Percentiles rank a stretch among this genome's conserved stretches.
Evolutionary conservation across 37 sponge, comb jelly and placozoan genomes (phyloP).

Genomic region (Beroe ovata): DNA sequence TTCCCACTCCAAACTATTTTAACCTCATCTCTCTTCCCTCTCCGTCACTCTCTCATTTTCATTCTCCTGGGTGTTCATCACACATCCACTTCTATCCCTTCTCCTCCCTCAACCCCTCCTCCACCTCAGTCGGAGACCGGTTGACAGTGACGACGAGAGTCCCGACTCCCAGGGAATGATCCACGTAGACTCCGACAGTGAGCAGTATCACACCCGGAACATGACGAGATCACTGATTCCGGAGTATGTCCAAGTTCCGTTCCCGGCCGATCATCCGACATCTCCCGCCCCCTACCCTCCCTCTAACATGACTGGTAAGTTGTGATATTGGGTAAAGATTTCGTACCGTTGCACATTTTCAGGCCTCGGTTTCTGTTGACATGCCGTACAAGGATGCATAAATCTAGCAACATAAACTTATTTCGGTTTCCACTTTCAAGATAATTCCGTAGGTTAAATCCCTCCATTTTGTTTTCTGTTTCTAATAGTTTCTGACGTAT

Average conservation of each 20-base stretch:
- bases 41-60: neutral
- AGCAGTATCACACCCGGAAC: neutral
- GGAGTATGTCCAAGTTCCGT: conserved; percentile 8
- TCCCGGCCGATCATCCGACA: neutral
- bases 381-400: no score
- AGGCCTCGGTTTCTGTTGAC: no score
- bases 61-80: neutral
- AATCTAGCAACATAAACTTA: no score
- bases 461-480: no score
- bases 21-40: neutral
- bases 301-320: neutral
- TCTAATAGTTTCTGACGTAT: no score
- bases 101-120: neutral
- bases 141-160: neutral
- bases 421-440: no score
- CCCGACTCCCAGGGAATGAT: neutral
- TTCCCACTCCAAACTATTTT: neutral
- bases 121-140: neutral
- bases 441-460: no score
- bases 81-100: neutral
- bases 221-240: neutral
- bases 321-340: no score
- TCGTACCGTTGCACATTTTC: no score
- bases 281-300: conserved; percentile 3
- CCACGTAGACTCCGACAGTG: no score